A percentile compares a stretch with the other conserved stretches of the same genome.
phyloP scores from a whole-genome alignment of 2,797 vertebrate genomes.

The Dendrocincla tyrannina region DNA sequence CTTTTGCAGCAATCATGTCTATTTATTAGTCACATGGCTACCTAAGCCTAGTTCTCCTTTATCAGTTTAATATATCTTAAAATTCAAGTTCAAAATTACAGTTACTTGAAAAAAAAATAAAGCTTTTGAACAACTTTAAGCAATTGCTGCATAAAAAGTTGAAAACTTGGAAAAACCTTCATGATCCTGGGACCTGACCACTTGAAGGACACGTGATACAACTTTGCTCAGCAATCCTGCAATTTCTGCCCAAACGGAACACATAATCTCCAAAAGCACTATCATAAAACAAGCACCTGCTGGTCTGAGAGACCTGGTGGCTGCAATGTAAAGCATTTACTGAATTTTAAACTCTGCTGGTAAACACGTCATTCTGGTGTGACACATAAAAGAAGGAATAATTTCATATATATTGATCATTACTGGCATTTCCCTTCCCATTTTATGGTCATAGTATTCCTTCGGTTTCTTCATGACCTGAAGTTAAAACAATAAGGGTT shows the following conservation, averaged over 20 bases:
- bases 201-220: background rate
- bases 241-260: background rate
- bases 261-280: background rate
- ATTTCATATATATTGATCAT: accelerated
- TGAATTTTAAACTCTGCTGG: background rate
- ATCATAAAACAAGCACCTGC: background rate
- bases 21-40: background rate
- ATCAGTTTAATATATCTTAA: background rate
- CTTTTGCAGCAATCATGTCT: background rate
- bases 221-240: accelerated
- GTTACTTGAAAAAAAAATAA: background rate
- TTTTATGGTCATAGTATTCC: background rate
- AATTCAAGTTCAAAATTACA: background rate
- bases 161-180: background rate
- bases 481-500: background rate
- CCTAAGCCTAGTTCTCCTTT: background rate
- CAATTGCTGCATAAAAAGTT: background rate
- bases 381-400: background rate
- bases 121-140: background rate
- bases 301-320: background rate
- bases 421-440: too few relatives aligned
- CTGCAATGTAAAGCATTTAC: background rate
- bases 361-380: background rate
- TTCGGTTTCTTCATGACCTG: background rate
- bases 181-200: background rate